Conservation (phyloP, 2,888 invertebrate genomes). For the Melolontha melolontha region DNA sequence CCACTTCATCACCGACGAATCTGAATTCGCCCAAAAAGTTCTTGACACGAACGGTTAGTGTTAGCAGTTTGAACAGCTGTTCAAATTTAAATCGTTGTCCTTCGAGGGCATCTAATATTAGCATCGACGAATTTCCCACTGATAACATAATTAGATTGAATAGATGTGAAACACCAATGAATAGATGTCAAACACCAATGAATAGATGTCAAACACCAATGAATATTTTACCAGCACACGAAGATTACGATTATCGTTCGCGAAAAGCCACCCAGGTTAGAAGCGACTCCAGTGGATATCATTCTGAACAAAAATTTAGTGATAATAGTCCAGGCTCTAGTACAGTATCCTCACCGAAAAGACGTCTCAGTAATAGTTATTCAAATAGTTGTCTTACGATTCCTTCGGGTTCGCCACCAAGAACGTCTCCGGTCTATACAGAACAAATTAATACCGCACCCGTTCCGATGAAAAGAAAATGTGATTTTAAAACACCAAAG, state of each 20-base stretch:
- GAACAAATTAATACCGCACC: neutral
- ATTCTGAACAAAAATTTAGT: slow-evolving; percentile 23
- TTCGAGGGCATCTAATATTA: no score
- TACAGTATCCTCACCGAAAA: slow-evolving; percentile 17
- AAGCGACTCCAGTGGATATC: slow-evolving; percentile 28
- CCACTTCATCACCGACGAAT: neutral
- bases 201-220: neutral
- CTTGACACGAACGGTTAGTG: neutral
- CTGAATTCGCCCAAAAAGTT: neutral
- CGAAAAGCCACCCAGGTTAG: neutral
- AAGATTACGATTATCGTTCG: neutral
- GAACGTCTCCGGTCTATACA: no score
- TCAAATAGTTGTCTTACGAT: no score
- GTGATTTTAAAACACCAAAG: slow-evolving; percentile 24
- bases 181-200: no score
- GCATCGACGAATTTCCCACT: no score
- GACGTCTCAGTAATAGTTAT: neutral
- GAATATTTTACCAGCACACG: neutral
- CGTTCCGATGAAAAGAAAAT: neutral
- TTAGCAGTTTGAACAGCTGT: no score
- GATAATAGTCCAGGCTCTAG: slow-evolving; percentile 14
- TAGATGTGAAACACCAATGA: neutral
- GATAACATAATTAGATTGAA: no score
- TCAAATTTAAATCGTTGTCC: no score
- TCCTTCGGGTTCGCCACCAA: no score